Evolutionary conservation across 2,888 invertebrate genomes (phyloP).

Genomic region (Limenitis camilla): DNA sequence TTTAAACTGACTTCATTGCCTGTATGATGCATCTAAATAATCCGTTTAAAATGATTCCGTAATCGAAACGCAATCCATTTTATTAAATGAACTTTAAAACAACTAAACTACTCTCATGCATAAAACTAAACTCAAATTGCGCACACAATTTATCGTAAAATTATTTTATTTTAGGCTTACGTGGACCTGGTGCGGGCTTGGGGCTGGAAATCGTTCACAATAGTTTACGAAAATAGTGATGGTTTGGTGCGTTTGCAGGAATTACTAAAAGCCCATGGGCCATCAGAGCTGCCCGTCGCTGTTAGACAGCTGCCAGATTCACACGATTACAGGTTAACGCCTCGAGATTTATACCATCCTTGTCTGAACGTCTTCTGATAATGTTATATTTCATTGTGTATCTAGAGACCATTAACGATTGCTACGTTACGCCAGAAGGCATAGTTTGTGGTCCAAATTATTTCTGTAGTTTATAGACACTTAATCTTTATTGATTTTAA

Average conservation of each 20-base stretch:
- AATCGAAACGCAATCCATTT: no score
- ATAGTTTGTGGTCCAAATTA: no score
- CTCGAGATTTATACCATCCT: slow-evolving; percentile 9
- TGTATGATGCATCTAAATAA: no score
- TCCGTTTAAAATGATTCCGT: no score
- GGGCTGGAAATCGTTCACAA: slow-evolving; percentile 97
- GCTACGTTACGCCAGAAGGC: neutral
- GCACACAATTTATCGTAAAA: slow-evolving; percentile 1
- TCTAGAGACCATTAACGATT: neutral
- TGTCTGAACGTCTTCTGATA: neutral
- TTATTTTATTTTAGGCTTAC: slow-evolving; percentile 79
- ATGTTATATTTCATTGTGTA: neutral
- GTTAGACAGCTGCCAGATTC: slow-evolving; percentile 89
- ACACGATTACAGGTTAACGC: slow-evolving; percentile 84
- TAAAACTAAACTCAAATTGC: neutral
- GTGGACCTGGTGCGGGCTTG: slow-evolving; percentile 91
- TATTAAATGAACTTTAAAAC: no score
- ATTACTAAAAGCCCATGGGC: slow-evolving; percentile 89
- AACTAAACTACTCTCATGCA: no score
- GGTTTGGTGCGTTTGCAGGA: slow-evolving; percentile 91
- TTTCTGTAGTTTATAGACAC: no score
- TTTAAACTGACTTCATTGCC: no score
- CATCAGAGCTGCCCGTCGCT: slow-evolving; percentile 87
- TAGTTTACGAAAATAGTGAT: slow-evolving; percentile 97
- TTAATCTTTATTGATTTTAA: slow-evolving; percentile 39